These are phyloP conservation scores for Steinernema khuongi DNA, from an alignment of 1,140 invertebrate species.

Conservation along the genomic window DNA sequence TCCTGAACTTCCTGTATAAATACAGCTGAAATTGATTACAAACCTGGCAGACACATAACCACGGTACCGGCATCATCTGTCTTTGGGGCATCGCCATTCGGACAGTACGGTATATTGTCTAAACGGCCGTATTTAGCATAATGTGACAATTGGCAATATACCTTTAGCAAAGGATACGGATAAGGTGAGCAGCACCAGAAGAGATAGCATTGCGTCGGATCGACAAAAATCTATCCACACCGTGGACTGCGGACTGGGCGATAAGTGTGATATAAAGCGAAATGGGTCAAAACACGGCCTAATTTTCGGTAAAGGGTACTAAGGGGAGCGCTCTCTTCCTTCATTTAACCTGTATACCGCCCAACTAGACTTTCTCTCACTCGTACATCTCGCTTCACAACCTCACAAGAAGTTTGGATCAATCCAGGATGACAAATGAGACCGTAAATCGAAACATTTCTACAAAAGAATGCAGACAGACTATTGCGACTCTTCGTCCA, in stretches of 20 bases:
- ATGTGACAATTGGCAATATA: background rate
- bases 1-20: conserved; percentile 15
- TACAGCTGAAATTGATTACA: background rate
- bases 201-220: background rate
- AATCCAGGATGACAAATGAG: background rate
- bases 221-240: background rate
- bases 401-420: background rate
- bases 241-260: background rate
- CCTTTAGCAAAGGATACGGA: background rate
- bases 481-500: no score
- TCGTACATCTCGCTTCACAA: background rate
- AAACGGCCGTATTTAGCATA: background rate
- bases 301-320: conserved; percentile 9
- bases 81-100: conserved; percentile 28
- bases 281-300: conserved; percentile 16
- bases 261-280: conserved; percentile 10
- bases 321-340: background rate
- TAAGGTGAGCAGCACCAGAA: background rate
- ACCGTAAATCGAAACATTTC: background rate
- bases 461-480: background rate
- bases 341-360: background rate
- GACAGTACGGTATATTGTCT: conserved; percentile 16
- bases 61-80: conserved; percentile 15
- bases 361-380: background rate
- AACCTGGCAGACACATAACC: conserved; percentile 34